A percentile compares a stretch with the other conserved stretches of the same genome.
phyloP scores from a whole-genome alignment of 2,113 vertebrate species.

The Malurus cyaneus region DNA sequence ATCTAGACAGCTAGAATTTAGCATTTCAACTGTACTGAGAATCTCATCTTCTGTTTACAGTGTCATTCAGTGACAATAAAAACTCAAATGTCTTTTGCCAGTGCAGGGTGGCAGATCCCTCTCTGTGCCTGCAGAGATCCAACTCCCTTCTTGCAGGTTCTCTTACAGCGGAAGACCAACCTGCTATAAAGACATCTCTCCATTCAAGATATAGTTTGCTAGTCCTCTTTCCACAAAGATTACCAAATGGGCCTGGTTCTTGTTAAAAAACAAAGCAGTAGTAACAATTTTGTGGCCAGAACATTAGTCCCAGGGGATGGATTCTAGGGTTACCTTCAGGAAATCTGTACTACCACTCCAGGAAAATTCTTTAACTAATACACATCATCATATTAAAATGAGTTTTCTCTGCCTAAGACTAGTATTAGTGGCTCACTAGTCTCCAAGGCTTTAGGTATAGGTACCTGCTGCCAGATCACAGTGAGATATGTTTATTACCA shows the following conservation, averaged over 20 bases:
- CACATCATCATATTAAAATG: neutral
- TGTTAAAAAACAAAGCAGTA: neutral
- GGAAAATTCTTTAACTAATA: neutral
- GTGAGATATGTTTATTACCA: neutral
- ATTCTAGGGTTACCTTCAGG: neutral
- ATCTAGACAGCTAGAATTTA: neutral
- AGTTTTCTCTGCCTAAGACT: neutral
- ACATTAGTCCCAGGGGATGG: neutral
- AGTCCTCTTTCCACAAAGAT: neutral
- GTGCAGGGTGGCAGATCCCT: neutral
- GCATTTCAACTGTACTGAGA: neutral
- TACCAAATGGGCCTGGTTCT: neutral
- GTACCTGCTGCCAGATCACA: neutral
- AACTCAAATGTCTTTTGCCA: neutral
- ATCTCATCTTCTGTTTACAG: neutral
- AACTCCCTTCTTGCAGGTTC: neutral
- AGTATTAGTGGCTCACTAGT: neutral
- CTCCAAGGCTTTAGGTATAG: neutral
- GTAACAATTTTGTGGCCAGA: neutral
- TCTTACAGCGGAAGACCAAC: neutral
- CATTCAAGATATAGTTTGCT: neutral
- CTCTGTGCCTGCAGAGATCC: neutral
- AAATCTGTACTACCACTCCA: neutral
- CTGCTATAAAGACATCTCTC: neutral
- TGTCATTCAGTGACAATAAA: neutral